Base-by-base conservation (phyloP, 2,113 vertebrate genomes). In the Catharus minimus region DNA sequence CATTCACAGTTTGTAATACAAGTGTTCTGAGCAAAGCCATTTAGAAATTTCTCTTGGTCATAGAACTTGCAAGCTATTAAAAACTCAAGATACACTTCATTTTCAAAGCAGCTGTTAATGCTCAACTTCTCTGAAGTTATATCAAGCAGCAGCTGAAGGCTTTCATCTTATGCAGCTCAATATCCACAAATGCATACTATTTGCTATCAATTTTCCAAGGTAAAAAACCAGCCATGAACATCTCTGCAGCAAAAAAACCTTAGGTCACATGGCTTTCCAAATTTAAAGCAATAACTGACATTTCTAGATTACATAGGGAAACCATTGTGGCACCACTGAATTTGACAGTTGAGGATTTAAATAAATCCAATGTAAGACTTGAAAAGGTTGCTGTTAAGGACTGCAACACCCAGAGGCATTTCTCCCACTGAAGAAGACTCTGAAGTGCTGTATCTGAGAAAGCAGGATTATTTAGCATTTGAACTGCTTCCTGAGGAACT, bases 211-310 rank as follows among this genome's bases (percentile, higher is more conserved):
- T 30, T 60, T 90, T 52, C 26, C 14, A 71, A 62, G 10, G 10
- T 1, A 57, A 50, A 30, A 60, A 38, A 11, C 5, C 52, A 79
- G 32, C 28, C 46, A 53, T 15, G 8, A 85, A 64, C 27, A 36
- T 5, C 16, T 58, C 44, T 3, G 4, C 20, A 72, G 27, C 15
- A 86, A 73, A 68, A 89, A 14, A 14, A 12, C 1, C 8, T 73
- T 13, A 26, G 39, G n/a, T 30, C 76, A 86, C 22, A 3, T 7
- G 6, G 8, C 24, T 43, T 82, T 79, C 12, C 57, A 80, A 64
- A 72, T 11, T 64, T 0, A 2, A 77, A 71, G 33, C 5, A 67
- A 15, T 0, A 39, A 12, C 0, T 55, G n/a, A 68, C 12, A 77
- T 32, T 46, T 71, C 36, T 46, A 55, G 28, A 66, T 38, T 49